Conservation (phyloP, 2,113 vertebrate species). For the Taurulus bubalis region DNA sequence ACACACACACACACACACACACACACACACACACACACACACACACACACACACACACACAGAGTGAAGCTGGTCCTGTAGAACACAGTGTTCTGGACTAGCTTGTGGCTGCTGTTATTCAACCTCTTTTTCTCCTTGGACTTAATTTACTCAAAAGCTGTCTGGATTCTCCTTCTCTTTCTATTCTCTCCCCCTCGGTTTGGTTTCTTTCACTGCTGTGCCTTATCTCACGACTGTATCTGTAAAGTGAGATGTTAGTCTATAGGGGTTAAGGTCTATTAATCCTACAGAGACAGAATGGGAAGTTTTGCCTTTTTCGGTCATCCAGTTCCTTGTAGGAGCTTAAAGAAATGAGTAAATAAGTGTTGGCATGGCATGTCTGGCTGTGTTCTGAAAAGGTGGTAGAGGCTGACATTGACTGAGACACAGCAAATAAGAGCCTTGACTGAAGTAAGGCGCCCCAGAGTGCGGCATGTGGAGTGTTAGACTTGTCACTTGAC, state of each 20-base stretch:
- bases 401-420: neutral
- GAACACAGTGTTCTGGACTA: constrained; percentile 10
- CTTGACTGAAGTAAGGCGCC: no score
- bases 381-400: neutral
- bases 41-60: no score
- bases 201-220: neutral
- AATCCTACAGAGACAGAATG: neutral
- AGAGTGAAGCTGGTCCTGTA: neutral
- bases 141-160: neutral
- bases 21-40: no score
- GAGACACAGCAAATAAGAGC: neutral
- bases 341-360: neutral
- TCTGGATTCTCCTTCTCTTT: neutral
- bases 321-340: no score
- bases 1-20: constrained; percentile 1
- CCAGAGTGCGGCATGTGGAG: no score
- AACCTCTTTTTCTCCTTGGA: neutral
- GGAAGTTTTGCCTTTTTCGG: neutral
- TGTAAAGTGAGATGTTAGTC: neutral
- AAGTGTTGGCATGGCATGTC: neutral
- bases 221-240: neutral
- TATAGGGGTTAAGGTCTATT: neutral
- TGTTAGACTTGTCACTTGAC: no score
- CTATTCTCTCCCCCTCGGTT: neutral
- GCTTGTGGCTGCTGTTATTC: constrained; percentile 2